Evolutionary conservation across 2,888 invertebrate genomes (phyloP), one percentile per base, ranked within the genome.

Genomic region (Ophion ventricosus): DNA sequence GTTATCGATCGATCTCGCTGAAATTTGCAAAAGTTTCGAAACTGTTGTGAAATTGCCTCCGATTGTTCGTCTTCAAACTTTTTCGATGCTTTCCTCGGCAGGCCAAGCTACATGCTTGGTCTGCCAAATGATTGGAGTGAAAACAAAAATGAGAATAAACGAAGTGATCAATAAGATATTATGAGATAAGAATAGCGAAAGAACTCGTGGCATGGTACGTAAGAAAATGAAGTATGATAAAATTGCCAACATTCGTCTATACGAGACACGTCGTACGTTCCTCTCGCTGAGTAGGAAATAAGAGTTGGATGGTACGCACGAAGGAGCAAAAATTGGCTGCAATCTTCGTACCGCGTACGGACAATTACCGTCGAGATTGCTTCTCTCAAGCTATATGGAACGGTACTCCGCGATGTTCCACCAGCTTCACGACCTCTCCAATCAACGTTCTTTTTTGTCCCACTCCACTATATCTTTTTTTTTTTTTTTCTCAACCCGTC

Each of bases 311-410:
- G 63, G 78, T 87, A 91, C 90, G 89, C 89, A 90, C 88, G 90
- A 86, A 82, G 86, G 88, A 87, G 82, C 88, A 87, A 89, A 91
- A 92, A 91, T 91, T 90, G 90, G 88, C 88, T 87, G 87, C 88
- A 89, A 91, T 91, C 90, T 90, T 90, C 89, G 88, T 88, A 79
- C 88, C 87, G 88, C 89, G 90, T 87, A 90, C 89, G 89, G 89
- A 89, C 90, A 91, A 91, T 91, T 91, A 91, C 92, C 88, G 85
- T 83, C 85, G 88, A 89, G 88, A 90, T 90, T 90, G 90, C 88
- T 87, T 90, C 80, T 85, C 86, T 77, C 67, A 72, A 75, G 76
- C 74, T 78, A 67, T 57, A 66, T 57, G 26, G 70, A 72, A 61
- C 66, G 49, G 69, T 69, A n/a, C 76, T 72, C 26, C 73, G 49